Evolutionary conservation across 2,113 vertebrate genomes (phyloP).

Genomic region (Bolborhynchus lineola): DNA sequence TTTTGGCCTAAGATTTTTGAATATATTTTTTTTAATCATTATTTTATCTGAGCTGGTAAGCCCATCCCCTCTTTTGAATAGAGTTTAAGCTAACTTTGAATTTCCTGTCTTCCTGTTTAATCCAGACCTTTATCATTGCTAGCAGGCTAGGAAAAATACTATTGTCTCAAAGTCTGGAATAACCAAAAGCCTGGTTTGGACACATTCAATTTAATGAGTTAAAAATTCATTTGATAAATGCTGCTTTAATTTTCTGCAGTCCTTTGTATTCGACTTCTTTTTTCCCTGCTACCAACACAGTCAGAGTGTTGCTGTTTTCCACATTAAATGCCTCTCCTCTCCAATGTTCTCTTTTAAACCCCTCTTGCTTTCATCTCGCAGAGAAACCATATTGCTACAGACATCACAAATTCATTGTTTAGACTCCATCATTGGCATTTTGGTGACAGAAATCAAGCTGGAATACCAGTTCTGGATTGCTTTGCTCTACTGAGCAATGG

Average conservation of each 20-base stretch:
- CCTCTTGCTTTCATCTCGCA: not conserved
- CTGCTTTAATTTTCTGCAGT: not conserved
- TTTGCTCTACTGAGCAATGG: not conserved
- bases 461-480: not conserved
- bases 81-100: conserved; percentile 55
- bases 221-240: no score
- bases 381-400: not conserved
- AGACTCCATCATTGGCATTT: not conserved
- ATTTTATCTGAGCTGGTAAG: conserved; percentile 46
- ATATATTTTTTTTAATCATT: not conserved
- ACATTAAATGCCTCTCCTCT: not conserved
- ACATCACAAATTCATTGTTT: not conserved
- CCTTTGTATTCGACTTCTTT: not conserved
- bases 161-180: conserved; percentile 54
- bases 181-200: conserved; percentile 11
- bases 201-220: conserved; percentile 4
- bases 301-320: not conserved
- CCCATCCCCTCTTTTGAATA: conserved; percentile 54
- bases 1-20: not conserved
- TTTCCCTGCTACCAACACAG: not conserved
- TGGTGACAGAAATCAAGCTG: not conserved
- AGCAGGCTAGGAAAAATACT: conserved; percentile 54
- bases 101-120: conserved; percentile 72
- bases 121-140: conserved; percentile 57
- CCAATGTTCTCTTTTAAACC: not conserved